A percentile compares a stretch with the other conserved stretches of the same genome.
phyloP scores from a whole-genome alignment of 37 sponge, comb jelly and placozoan genomes.

The Agelas oroides region DNA sequence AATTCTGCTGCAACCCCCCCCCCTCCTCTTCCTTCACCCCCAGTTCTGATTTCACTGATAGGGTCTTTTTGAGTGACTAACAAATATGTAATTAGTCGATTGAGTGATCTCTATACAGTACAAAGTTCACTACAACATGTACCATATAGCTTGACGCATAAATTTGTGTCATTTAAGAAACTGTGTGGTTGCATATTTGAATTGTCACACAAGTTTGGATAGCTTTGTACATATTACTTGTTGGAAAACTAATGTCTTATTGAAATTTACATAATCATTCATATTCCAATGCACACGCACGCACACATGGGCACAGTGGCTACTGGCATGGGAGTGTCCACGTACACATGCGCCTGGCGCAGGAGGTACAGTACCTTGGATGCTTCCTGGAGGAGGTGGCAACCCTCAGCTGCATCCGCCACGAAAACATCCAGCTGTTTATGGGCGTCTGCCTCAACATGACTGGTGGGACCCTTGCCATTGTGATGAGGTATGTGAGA shows the following conservation, averaged over 20 bases:
- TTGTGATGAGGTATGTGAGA: slow-evolving; percentile 62
- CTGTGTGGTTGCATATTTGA: too few species aligned
- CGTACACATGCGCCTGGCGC: slow-evolving; percentile 35
- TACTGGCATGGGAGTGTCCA: slow-evolving; percentile 78
- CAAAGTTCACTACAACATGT: not conserved
- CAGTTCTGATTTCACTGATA: not conserved
- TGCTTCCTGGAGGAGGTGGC: slow-evolving; percentile 62
- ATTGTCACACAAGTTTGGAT: too few species aligned
- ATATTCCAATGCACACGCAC: too few species aligned
- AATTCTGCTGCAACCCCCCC: not conserved
- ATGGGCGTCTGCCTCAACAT: slow-evolving; percentile 73
- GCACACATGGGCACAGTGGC: slow-evolving; percentile 33
- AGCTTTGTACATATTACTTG: too few species aligned
- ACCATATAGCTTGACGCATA: not conserved
- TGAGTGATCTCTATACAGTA: too few species aligned
- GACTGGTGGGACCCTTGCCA: slow-evolving; percentile 21
- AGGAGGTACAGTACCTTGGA: slow-evolving; percentile 20
- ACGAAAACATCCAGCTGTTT: slow-evolving; percentile 82
- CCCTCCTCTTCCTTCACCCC: not conserved
- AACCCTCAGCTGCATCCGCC: slow-evolving; percentile 62
- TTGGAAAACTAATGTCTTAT: too few species aligned
- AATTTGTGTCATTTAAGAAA: too few species aligned
- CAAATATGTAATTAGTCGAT: too few species aligned
- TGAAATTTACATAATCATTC: too few species aligned
- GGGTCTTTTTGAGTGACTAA: too few species aligned